Evolutionary conservation across 2,113 vertebrate species (phyloP), one percentile per base, ranked within the genome.

Genomic region (Lamprotornis superbus): DNA sequence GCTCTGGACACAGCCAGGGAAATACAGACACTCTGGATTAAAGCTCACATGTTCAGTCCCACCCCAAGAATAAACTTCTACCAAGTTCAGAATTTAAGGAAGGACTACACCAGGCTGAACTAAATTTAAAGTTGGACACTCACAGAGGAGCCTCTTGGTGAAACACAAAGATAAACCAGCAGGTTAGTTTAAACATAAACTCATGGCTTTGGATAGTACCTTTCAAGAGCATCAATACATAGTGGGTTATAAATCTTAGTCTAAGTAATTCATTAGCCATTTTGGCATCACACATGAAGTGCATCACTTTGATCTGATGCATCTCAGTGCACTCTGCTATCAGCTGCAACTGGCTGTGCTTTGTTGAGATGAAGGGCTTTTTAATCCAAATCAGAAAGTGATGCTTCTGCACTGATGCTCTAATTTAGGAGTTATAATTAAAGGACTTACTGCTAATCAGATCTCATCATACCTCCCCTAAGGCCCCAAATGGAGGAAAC

Each of bases 381-480:
- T 97, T 90, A 97, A 97, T 97, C 97, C 97, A 97, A 97, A 97
- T 95, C 94, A 97, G 93, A 97, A 97, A 97, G 95, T 59, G 87
- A 97, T 90, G 85, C 90, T 97, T 97, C 97, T 82, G 92, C 93
- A 83, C 93, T 92, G 93, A 95, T 95, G 95, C 86, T 96, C 94
- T 95, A 94, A 97, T 97, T 97, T 86, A 93, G 93, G 89, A 95
- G 90, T 96, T 95, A 97, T 96, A 98, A 97, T 98, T 98, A 98
- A 98, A 94, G 97, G 97, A 97, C 94, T 97, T 92, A 91, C 77
- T 96, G 93, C 97, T 98, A 98, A 97, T 97, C 97, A 96, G 97
- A 95, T 95, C 94, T 95, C 93, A 94, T 94, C 94, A 95, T 93
- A 80, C 63, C 46, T 90, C 94, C 94, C 96, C 78, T 71, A 96